A percentile compares a stretch with the other conserved stretches of the same genome.
These are phyloP conservation scores for Lytechinus variegatus DNA, from an alignment of 35 echinoderm and acorn worm genomes.

Conservation along the genomic window DNA sequence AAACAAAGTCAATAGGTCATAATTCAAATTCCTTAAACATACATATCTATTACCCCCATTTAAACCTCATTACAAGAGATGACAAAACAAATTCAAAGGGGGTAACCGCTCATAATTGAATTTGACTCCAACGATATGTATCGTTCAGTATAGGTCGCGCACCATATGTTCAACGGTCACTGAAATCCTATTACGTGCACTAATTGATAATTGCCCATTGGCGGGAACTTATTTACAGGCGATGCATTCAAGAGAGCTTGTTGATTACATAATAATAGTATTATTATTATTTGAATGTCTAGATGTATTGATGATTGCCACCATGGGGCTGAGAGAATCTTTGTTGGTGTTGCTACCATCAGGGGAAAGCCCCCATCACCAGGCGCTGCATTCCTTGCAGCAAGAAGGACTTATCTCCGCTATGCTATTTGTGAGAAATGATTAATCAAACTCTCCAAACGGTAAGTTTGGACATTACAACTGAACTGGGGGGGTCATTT, in stretches of 20 bases:
- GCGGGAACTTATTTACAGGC: background rate
- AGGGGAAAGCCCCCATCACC: background rate
- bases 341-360: background rate
- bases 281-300: background rate
- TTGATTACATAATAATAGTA: constrained; percentile 7
- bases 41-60: background rate
- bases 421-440: background rate
- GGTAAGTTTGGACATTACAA: no score
- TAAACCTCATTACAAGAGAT: background rate
- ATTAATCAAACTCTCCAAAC: no score
- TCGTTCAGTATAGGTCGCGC: background rate
- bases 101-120: background rate
- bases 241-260: background rate
- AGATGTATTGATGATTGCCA: background rate
- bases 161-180: background rate
- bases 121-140: background rate
- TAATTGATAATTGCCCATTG: constrained; percentile 13
- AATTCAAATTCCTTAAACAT: background rate
- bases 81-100: background rate
- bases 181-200: background rate
- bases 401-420: background rate
- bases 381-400: background rate
- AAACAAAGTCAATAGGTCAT: no score
- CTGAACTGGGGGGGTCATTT: no score
- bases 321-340: background rate